Base-by-base conservation (phyloP, 2,888 invertebrate species). In the Copidosoma aretas region DNA sequence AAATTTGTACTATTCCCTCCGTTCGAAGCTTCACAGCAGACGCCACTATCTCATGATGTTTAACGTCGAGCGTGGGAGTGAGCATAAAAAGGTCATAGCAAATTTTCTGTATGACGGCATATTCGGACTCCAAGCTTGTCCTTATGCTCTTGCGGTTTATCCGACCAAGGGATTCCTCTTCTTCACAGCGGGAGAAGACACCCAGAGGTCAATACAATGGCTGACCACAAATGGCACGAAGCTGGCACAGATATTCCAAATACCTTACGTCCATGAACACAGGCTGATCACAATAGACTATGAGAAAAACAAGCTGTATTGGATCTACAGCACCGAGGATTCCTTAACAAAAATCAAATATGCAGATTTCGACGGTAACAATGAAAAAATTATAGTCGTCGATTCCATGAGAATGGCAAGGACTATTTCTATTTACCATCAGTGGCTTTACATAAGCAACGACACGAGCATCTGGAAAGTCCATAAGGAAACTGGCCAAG, bases 1-100 rank as follows among this genome's bases (percentile, higher is more conserved):
- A 41, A 64, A 64, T 24, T 17, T 68, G 41, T 68, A 64, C 43
- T 68, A 60, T n/a, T 51, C 41, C 12, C 17, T 21, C 3, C 52
- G 54, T 1, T 49, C 53, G 0, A 54, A 22, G 15, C 0, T 3
- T 1, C 12, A 1, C 1, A 4, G 39, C 0, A 25, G 22, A 5
- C 0, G 0, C 1, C 63, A 59, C 8, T 59, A 15, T 1, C n/a
- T 68, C 1, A 22, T 39, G 17, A 12, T 59, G 10, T 22, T 53
- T 12, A 53, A 24, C n/a, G 19, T 53, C 5, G n/a, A 53, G 4
- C 53, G n/a, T n/a, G 53, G 53, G 17, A 53, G 19, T 24, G 53
- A 24, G 12, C n/a, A 19, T 19, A 53, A 24, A 12, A 53, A 53
- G 19, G 24, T 24, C 14, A 19, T 53, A 19, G 19, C 21, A 12